A percentile compares a stretch with the other conserved stretches of the same genome.
Evolutionary conservation across 1,140 invertebrate species (phyloP).

Genomic region (Homarus americanus): DNA sequence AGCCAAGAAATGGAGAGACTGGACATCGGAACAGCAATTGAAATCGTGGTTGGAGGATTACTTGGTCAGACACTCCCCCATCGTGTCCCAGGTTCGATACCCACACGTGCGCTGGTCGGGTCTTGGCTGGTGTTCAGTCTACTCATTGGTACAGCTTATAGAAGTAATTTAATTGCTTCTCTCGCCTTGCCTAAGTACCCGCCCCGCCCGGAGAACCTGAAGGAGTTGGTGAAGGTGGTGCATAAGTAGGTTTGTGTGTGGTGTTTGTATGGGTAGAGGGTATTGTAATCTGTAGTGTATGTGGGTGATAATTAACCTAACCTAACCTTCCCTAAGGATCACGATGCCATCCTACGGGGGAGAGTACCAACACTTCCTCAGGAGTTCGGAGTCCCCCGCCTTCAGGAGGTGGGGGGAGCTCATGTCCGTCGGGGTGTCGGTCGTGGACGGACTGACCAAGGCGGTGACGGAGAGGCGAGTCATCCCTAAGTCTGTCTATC

Average conservation of each 20-base stretch:
- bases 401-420: slow-evolving; percentile 27
- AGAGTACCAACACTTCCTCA: neutral
- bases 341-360: slow-evolving; percentile 41
- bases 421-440: slow-evolving; percentile 29
- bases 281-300: too few species aligned
- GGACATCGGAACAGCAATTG: too few species aligned
- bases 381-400: slow-evolving; percentile 6
- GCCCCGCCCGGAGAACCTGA: too few species aligned
- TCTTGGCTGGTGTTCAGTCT: slow-evolving; percentile 29
- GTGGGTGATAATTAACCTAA: too few species aligned
- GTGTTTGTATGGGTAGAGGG: too few species aligned
- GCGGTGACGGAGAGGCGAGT: neutral
- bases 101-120: neutral
- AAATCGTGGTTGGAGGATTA: neutral
- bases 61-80: neutral
- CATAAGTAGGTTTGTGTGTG: too few species aligned
- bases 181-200: neutral
- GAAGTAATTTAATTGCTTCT: slow-evolving; percentile 26
- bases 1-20: too few species aligned
- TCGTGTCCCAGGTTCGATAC: neutral
- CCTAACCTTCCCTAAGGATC: slow-evolving; percentile 6
- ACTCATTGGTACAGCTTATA: neutral
- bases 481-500: too few species aligned
- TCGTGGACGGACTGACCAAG: slow-evolving; percentile 5
- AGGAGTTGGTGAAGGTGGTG: too few species aligned